Base-by-base conservation (phyloP, 2,113 vertebrate species). In the Prochilodus magdalenae region DNA sequence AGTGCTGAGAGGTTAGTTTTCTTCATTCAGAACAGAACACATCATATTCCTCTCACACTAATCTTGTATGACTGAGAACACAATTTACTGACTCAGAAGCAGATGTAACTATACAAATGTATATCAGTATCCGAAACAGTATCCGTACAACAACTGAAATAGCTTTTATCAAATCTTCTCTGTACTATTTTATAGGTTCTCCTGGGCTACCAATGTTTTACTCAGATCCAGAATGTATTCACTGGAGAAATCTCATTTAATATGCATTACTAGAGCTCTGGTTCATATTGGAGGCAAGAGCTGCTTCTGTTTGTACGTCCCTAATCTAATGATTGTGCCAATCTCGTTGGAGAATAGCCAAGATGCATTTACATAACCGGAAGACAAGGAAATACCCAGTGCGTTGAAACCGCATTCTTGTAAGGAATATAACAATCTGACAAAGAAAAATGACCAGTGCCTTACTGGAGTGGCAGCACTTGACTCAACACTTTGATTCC, bases 401-500 rank as follows among this genome's bases (percentile, higher is more conserved):
- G 65, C 81, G 80, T 85, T 51, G 66, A 20, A 22, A 8, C 3
- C 40, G 84, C 77, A 87, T 92, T 90, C 90, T 89, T 93, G 87
- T 91, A 92, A 91, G 91, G 89, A 90, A 87, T 88, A 87, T 86
- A 70, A 89, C 86, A 91, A 90, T 91, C 88, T 90, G 71, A 90
- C 83, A 60, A 84, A 87, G 86, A 91, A 88, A 90, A 92, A 90
- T 87, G 86, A 83, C 89, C 86, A 83, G 87, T 89, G 89, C 86
- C 87, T 90, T 86, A 87, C 76, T 88, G 84, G 83, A 94, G 90
- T 90, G 88, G 88, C 88, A 88, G 89, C 86, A 92, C 90, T 93
- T 92, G 90, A 93, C 91, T 92, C 88, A 86, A 87, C 86, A 87
- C 90, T 92, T 89, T 90, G 88, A 91, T 88, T 92, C 81, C 82